These are phyloP conservation scores for Callipepla squamata DNA, from an alignment of 2,113 vertebrate genomes.

Conservation along the genomic window DNA sequence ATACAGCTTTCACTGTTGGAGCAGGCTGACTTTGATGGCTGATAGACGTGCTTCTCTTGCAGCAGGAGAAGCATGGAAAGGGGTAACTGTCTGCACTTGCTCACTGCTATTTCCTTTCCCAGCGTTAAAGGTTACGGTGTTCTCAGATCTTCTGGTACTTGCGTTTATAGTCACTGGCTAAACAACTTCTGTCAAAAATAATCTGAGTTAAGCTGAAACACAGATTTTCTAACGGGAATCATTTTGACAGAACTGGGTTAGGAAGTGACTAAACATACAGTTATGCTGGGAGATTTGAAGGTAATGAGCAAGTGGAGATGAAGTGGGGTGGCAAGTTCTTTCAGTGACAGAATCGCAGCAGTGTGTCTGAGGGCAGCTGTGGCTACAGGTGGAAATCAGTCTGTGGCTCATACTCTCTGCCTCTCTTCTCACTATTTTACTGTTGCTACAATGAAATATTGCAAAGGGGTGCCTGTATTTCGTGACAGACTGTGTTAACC, in stretches of 20 bases:
- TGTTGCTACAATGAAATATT: not conserved
- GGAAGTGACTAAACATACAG: slow-evolving; percentile 67
- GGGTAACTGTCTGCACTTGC: slow-evolving; percentile 2
- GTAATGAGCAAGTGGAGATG: slow-evolving; percentile 63
- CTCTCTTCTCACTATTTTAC: not conserved
- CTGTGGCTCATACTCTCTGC: not conserved
- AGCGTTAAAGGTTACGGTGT: slow-evolving; percentile 59
- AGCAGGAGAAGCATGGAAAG: not conserved
- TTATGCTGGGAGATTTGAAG: slow-evolving; percentile 48
- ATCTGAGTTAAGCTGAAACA: slow-evolving; percentile 72
- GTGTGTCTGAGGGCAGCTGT: not conserved
- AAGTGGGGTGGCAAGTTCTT: slow-evolving; percentile 53
- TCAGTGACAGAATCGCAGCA: not conserved
- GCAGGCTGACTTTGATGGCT: not conserved
- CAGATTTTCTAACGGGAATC: slow-evolving; percentile 67
- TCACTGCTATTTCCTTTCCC: not conserved
- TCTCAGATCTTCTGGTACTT: slow-evolving; percentile 70
- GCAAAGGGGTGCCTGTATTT: not conserved
- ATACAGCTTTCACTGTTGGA: not conserved
- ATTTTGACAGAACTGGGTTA: slow-evolving; percentile 74
- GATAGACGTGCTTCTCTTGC: not conserved
- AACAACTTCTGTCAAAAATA: slow-evolving; percentile 73
- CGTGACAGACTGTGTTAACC: not conserved
- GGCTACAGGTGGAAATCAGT: not conserved
- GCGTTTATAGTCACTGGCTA: slow-evolving; percentile 62